Percentiles rank a stretch among this genome's conserved stretches.
These are phyloP conservation scores for Champsocephalus gunnari DNA, from an alignment of 2,797 vertebrate genomes.

Conservation along the genomic window DNA sequence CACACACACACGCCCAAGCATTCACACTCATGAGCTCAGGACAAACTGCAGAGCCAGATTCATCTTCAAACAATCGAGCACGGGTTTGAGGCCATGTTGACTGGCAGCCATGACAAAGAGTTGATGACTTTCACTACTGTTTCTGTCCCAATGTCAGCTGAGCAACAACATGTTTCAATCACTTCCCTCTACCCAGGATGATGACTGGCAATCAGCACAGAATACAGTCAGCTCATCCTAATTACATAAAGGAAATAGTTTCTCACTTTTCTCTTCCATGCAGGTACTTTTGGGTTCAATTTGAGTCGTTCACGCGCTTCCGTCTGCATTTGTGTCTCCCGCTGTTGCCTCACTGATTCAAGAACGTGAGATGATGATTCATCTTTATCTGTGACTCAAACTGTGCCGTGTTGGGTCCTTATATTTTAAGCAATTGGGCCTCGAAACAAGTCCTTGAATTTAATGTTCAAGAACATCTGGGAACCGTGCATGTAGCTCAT, in stretches of 20 bases:
- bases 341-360: no score
- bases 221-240: constrained; percentile 23
- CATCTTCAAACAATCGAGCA: constrained; percentile 35
- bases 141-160: constrained; percentile 38
- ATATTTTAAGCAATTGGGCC: no score
- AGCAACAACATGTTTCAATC: constrained; percentile 2
- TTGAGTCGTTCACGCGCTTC: no score
- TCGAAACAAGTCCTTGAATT: no score
- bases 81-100: constrained; percentile 19
- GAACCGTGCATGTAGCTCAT: background rate
- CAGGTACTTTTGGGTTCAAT: background rate
- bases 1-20: constrained; percentile 7
- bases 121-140: constrained; percentile 23
- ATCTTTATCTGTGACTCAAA: no score
- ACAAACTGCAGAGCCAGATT: constrained; percentile 66
- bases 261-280: background rate
- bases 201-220: constrained; percentile 55
- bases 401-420: no score
- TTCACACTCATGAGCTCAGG: constrained; percentile 78
- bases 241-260: background rate
- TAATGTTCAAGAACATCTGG: no score
- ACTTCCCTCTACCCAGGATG: constrained; percentile 21
- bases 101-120: constrained; percentile 37
- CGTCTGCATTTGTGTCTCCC: no score
- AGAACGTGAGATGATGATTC: no score